Evolutionary conservation across 2,113 vertebrate species (phyloP).

Genomic region (Pelmatolapia mariae): DNA sequence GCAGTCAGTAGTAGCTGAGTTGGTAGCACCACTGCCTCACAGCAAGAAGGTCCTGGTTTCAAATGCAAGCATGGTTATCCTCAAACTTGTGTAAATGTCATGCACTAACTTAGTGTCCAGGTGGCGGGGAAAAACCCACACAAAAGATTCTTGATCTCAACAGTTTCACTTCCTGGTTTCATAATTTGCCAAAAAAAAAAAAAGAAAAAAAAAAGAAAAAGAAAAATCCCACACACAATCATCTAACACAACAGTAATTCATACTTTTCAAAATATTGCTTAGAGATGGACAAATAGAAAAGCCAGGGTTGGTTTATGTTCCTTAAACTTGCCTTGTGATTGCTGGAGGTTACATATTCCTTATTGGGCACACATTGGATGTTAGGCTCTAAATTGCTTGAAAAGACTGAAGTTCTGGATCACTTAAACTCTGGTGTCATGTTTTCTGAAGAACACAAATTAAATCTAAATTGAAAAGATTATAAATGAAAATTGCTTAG

Average conservation of each 20-base stretch:
- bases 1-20: not conserved
- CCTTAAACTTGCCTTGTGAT: not conserved
- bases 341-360: not conserved
- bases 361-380: not conserved
- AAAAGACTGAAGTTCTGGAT: not conserved
- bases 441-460: not conserved
- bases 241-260: not conserved
- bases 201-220: rapidly evolving
- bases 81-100: not conserved
- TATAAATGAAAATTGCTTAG: not conserved
- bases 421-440: not conserved
- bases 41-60: not conserved
- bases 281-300: not conserved
- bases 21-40: not conserved
- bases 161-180: not conserved
- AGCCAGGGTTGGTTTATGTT: not conserved
- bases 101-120: not conserved
- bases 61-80: not conserved
- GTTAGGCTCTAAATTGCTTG: not conserved
- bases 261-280: not conserved
- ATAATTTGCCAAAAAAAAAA: not conserved
- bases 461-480: not conserved
- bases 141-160: not conserved
- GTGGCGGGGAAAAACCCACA: not conserved
- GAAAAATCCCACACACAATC: not conserved